Evolutionary conservation across 2,797 vertebrate species (phyloP).

Genomic region (Eidolon dupreanum): DNA sequence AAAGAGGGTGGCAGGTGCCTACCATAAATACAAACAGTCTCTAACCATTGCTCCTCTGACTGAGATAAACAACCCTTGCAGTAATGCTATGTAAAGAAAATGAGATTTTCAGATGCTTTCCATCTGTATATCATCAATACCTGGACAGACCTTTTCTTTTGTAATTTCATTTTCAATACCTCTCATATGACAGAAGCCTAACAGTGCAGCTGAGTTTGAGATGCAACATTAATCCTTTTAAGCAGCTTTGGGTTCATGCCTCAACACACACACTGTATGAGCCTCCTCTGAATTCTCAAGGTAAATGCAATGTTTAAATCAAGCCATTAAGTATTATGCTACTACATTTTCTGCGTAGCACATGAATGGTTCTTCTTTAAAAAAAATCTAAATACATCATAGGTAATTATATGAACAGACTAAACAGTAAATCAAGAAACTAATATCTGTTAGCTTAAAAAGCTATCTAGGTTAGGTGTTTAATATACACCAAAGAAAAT

Average conservation of each 20-base stretch:
- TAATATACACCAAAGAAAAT: constrained; percentile 24
- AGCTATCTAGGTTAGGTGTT: neutral
- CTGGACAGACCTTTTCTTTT: constrained; percentile 62
- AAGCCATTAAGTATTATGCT: constrained; percentile 28
- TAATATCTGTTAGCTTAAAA: neutral
- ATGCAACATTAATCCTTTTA: constrained; percentile 81
- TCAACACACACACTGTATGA: constrained; percentile 65
- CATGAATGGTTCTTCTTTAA: constrained; percentile 9
- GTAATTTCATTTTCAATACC: constrained; percentile 67
- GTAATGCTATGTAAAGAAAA: constrained; percentile 18
- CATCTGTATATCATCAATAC: constrained; percentile 57
- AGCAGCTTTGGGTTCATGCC: constrained; percentile 79
- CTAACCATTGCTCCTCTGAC: constrained; percentile 40
- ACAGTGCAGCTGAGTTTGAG: constrained; percentile 65
- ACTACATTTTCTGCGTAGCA: constrained; percentile 8
- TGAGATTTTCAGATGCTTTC: constrained; percentile 70
- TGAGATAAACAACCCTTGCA: constrained; percentile 34
- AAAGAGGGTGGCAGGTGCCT: neutral
- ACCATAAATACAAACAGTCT: constrained; percentile 25
- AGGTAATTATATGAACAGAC: constrained; percentile 15
- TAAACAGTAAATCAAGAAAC: constrained; percentile 11
- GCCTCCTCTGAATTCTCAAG: constrained; percentile 76
- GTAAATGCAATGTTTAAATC: constrained; percentile 73
- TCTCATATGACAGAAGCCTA: constrained; percentile 68
- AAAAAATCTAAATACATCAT: constrained; percentile 7